Evolutionary conservation across 2,888 invertebrate species (phyloP).

Genomic region (Dioctria rufipes): DNA sequence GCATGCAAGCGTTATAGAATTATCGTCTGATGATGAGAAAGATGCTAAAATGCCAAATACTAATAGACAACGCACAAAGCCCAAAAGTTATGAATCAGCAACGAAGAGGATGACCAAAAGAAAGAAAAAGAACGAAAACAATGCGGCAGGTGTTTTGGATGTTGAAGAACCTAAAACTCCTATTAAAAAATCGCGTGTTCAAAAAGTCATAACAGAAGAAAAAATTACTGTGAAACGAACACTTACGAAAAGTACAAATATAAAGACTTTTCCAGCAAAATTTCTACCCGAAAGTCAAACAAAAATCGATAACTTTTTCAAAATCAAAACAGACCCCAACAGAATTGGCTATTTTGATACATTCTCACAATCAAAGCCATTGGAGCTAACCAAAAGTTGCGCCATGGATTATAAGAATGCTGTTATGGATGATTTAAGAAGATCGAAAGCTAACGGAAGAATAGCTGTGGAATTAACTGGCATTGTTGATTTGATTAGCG

Average conservation of each 20-base stretch:
- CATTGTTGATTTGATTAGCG: background rate
- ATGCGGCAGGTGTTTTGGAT: no score
- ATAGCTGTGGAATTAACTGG: background rate
- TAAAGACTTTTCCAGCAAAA: conserved; percentile 55
- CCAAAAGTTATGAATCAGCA: no score
- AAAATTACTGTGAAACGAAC: conserved; percentile 28
- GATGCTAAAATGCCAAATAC: no score
- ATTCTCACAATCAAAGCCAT: conserved; percentile 50
- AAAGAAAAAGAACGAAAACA: no score
- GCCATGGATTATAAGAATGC: background rate
- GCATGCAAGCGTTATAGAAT: background rate
- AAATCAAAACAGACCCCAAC: conserved; percentile 10
- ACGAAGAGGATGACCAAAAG: no score
- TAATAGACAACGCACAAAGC: no score
- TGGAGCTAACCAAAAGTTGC: background rate
- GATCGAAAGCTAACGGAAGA: background rate
- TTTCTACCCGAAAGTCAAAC: conserved; percentile 54
- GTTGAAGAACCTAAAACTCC: no score
- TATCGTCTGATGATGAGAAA: conserved; percentile 14
- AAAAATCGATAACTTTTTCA: conserved; percentile 54
- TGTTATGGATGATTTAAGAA: background rate
- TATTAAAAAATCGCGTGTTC: background rate
- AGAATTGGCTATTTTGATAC: conserved; percentile 54
- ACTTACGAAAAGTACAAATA: conserved; percentile 57
- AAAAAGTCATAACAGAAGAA: background rate